Conservation (phyloP, 2,888 invertebrate species). For the Toxonevra muliebris region DNA sequence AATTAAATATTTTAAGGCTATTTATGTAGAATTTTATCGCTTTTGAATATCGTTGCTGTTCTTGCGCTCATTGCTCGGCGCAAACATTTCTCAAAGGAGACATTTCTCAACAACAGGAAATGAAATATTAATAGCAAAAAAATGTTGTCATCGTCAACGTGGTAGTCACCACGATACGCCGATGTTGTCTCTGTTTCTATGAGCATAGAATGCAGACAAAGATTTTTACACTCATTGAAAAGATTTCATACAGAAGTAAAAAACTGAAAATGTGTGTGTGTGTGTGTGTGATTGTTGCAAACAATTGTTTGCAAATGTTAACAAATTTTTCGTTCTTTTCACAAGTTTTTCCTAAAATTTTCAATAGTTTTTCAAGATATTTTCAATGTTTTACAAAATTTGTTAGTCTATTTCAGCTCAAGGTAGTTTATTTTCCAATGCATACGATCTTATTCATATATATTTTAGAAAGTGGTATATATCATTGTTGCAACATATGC, state of each 20-base stretch:
- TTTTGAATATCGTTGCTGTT: no score
- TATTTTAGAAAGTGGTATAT: not conserved
- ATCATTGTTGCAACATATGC: not conserved
- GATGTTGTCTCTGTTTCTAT: not conserved
- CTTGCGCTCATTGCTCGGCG: no score
- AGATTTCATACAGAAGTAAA: no score
- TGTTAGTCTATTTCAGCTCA: no score
- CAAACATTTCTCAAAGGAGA: conserved; percentile 3
- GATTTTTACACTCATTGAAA: no score
- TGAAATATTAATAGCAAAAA: conserved; percentile 9
- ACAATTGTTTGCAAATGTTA: not conserved
- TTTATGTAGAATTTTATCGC: conserved; percentile 2
- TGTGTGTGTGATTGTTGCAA: conserved; percentile 7
- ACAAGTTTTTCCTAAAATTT: no score
- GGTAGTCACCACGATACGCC: not conserved
- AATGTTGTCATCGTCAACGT: no score
- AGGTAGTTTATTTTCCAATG: no score
- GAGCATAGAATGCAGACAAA: no score
- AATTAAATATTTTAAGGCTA: conserved; percentile 27
- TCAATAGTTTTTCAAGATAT: no score
- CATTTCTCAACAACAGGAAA: conserved; percentile 15
- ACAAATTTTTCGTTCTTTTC: no score
- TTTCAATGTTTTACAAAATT: no score
- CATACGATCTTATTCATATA: not conserved
- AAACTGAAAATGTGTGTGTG: not conserved